These are phyloP conservation scores for Hydropotes inermis DNA, from an alignment of 2,113 vertebrate species.

Conservation along the genomic window DNA sequence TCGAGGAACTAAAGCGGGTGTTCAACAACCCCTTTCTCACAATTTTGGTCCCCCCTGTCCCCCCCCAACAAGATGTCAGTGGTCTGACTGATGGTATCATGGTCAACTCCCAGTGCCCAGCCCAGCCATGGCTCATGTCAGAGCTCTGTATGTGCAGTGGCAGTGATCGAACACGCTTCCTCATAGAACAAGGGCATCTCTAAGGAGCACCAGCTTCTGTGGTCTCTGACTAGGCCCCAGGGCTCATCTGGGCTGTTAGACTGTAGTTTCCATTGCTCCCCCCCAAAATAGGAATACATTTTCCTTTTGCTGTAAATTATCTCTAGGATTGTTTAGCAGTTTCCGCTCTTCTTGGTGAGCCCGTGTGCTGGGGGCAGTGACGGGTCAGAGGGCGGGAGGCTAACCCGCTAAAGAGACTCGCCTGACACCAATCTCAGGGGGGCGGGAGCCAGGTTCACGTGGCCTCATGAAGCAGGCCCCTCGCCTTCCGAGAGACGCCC, in stretches of 20 bases:
- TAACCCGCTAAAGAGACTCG: accelerated
- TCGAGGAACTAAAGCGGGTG: background rate
- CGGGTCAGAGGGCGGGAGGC: background rate
- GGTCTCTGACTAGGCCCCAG: background rate
- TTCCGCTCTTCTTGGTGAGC: background rate
- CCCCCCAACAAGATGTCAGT: accelerated
- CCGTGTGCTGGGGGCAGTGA: background rate
- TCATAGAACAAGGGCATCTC: accelerated
- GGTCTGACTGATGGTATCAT: background rate
- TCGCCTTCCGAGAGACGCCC: background rate
- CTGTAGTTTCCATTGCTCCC: background rate
- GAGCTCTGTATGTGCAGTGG: accelerated
- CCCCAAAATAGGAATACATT: accelerated
- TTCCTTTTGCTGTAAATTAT: background rate
- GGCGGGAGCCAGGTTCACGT: background rate
- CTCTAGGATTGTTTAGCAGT: background rate
- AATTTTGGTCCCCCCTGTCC: accelerated
- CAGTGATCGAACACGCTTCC: accelerated
- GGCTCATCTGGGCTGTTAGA: background rate
- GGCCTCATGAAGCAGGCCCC: background rate
- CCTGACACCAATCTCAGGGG: background rate
- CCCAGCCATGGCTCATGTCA: accelerated
- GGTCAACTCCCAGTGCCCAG: accelerated
- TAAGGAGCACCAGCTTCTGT: background rate
- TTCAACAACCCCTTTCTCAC: background rate